Evolutionary conservation across 2,113 vertebrate species (phyloP), one percentile per base, ranked within the genome.

Genomic region (Hippocampus mohnikei): DNA sequence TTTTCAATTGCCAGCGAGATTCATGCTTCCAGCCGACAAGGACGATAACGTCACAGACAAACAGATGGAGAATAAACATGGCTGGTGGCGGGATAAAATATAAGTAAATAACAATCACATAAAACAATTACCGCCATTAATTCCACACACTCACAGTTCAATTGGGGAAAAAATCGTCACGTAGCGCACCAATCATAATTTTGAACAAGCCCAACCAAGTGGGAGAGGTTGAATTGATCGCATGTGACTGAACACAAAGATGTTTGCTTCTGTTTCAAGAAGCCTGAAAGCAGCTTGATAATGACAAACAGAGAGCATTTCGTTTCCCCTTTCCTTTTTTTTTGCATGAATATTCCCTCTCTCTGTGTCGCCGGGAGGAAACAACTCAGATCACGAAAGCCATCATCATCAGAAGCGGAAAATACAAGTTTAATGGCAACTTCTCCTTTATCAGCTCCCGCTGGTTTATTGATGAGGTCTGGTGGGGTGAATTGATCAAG

Each of bases 201-300:
- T 60, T 60, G 10, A 73, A 81, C 80, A 80, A 78, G 78, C 69
- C 59, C 79, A 87, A 79, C 76, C 55, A 73, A 71, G 73, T 74
- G 70, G 74, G 66, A 77, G 59, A 59, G 73, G 80, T 80, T 81
- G 71, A 59, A 84, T 66, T 66, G 74, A 82, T 82, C 67, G 78
- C 78, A 79, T 67, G 81, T 74, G 85, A 85, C 79, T 81, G 82
- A 85, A 88, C 87, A 91, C 88, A 88, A 89, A 88, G 85, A 88
- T 10, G 89, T 86, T 91, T 78, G 81, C 78, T 88, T 82, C 77
- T 67, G 68, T 85, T 86, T 88, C 87, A 89, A 85, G 85, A 89
- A 87, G 83, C 87, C 84, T 81, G 72, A 92, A 92, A 92, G 90
- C 86, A 84, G 89, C 89, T 73, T 73, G 73, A 82, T 91, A 89